Evolutionary conservation across 2,797 vertebrate genomes (phyloP).

Genomic region (Discoglossus pictus): DNA sequence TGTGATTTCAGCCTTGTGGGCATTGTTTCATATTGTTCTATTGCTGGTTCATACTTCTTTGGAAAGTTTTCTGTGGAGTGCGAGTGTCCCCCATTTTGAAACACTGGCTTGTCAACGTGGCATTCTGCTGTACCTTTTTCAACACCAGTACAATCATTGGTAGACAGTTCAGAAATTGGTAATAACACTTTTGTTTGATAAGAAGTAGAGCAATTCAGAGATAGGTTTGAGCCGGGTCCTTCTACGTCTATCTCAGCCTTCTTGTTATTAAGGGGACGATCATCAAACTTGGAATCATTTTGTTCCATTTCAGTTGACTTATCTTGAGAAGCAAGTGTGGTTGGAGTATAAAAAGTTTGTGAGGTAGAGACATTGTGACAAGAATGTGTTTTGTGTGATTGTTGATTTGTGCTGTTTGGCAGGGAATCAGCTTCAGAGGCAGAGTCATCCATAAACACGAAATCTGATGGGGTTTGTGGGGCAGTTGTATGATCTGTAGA

Average conservation of each 20-base stretch:
- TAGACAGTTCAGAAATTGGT: conserved; percentile 54
- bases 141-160: conserved; percentile 36
- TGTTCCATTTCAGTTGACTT: conserved; percentile 46
- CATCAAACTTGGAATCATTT: conserved; percentile 49
- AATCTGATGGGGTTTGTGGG: conserved; percentile 88
- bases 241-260: conserved; percentile 55
- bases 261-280: conserved; percentile 54
- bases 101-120: conserved; percentile 20
- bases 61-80: conserved; percentile 42
- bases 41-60: conserved; percentile 50
- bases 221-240: conserved; percentile 49
- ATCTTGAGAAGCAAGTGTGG: conserved; percentile 59
- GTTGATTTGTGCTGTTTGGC: conserved; percentile 74
- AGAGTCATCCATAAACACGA: conserved; percentile 89
- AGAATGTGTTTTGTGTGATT: conserved; percentile 66
- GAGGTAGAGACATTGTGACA: conserved; percentile 76
- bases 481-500: conserved; percentile 91
- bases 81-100: conserved; percentile 52
- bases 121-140: conserved; percentile 42
- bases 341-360: conserved; percentile 70
- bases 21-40: conserved; percentile 44
- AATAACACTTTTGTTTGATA: conserved; percentile 57
- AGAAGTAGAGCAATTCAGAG: conserved; percentile 60
- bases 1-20: conserved; percentile 47
- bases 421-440: conserved; percentile 86